Evolutionary conservation across 2,113 vertebrate species (phyloP).

Genomic region (Lichenostomus cassidix): DNA sequence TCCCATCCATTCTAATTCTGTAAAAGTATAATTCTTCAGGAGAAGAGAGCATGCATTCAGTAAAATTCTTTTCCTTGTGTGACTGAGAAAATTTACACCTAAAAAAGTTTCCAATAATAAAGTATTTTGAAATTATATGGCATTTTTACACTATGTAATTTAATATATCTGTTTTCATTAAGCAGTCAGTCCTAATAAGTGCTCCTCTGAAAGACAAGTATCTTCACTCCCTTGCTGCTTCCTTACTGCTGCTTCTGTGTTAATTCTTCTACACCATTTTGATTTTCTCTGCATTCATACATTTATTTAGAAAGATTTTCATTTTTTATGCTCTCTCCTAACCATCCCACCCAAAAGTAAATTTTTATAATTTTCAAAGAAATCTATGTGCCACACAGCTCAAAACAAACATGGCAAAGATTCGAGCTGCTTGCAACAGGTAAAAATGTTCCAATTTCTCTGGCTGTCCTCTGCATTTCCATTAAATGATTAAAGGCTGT

Average conservation of each 20-base stretch:
- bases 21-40: background rate
- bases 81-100: background rate
- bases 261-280: background rate
- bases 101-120: background rate
- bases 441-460: background rate
- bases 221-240: background rate
- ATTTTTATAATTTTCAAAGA: background rate
- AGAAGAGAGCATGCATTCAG: background rate
- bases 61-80: background rate
- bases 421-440: background rate
- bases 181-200: background rate
- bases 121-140: background rate
- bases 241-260: background rate
- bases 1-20: background rate
- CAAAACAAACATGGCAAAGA: background rate
- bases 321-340: background rate
- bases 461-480: background rate
- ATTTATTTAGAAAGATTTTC: background rate
- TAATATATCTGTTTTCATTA: background rate
- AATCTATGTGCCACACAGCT: rapidly evolving
- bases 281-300: background rate
- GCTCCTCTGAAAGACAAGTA: background rate
- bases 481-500: background rate
- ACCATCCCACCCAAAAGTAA: background rate
- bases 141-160: background rate